Evolutionary conservation across 2,113 vertebrate species (phyloP).

Genomic region (Synchiropus splendidus): DNA sequence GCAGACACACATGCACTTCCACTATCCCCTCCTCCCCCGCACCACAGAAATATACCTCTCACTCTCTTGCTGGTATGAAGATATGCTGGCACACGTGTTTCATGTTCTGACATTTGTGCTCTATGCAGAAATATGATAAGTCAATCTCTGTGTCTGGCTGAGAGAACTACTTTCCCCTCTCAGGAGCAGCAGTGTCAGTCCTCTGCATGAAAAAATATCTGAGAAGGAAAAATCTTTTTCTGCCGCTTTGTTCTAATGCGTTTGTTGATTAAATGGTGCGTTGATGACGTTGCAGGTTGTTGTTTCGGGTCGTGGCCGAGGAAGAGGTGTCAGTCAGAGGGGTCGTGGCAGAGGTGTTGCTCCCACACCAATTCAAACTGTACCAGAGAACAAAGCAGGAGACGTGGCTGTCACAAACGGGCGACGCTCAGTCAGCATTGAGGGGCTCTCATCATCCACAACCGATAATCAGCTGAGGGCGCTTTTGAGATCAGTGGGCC

Average conservation of each 20-base stretch:
- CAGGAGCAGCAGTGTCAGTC: too few relatives aligned
- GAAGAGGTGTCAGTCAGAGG: slow-evolving; percentile 62
- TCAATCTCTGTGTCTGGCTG: slow-evolving; percentile 40
- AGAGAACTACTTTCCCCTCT: slow-evolving; percentile 10
- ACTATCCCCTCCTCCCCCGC: slow-evolving; percentile 23
- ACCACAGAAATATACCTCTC: slow-evolving; percentile 37
- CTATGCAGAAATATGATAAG: slow-evolving; percentile 49
- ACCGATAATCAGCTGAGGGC: slow-evolving; percentile 85
- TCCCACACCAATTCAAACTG: slow-evolving; percentile 74
- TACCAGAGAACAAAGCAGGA: too few relatives aligned
- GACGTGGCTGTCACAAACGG: slow-evolving; percentile 65
- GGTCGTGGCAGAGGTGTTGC: slow-evolving; percentile 76
- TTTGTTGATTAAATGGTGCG: too few relatives aligned
- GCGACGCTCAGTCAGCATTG: slow-evolving; percentile 82
- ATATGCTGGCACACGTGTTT: slow-evolving; percentile 32
- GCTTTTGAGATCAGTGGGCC: slow-evolving; percentile 90
- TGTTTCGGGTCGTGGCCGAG: slow-evolving; percentile 79
- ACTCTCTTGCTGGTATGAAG: slow-evolving; percentile 40
- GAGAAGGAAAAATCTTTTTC: background rate
- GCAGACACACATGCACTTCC: slow-evolving; percentile 8
- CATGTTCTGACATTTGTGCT: slow-evolving; percentile 38
- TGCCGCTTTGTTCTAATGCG: background rate
- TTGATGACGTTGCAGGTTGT: slow-evolving; percentile 70
- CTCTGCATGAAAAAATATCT: background rate
- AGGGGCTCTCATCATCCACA: slow-evolving; percentile 92